Conservation (phyloP, 1,140 invertebrate species). For the silkworm (Bombyx mori) region ASM3026992v2 NC_085128.1:6445501-6446000, state of each 20-base stretch:
- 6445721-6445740: too few relatives aligned
- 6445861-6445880: constrained; percentile 67
- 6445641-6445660: too few relatives aligned
- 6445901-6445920: constrained; percentile 76
- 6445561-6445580: too few relatives aligned
- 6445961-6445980: constrained; percentile 40
- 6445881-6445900: constrained; percentile 74
- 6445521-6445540: too few relatives aligned
- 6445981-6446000: background rate
- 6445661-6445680: too few relatives aligned
- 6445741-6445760: background rate
- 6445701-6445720: too few relatives aligned
- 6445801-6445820: constrained; percentile 71
- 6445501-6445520: too few relatives aligned
- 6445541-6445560: too few relatives aligned
- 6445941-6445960: constrained; percentile 67
- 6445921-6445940: constrained; percentile 76
- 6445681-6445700: too few relatives aligned
- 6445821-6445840: constrained; percentile 72
- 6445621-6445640: too few relatives aligned
- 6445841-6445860: constrained; percentile 71
- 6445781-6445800: constrained; percentile 9
- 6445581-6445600: too few relatives aligned
- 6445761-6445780: constrained; percentile 4
- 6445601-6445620: too few relatives aligned